phyloP scores from a whole-genome alignment of 1,140 invertebrate species.

The Listronotus oregonensis region DNA sequence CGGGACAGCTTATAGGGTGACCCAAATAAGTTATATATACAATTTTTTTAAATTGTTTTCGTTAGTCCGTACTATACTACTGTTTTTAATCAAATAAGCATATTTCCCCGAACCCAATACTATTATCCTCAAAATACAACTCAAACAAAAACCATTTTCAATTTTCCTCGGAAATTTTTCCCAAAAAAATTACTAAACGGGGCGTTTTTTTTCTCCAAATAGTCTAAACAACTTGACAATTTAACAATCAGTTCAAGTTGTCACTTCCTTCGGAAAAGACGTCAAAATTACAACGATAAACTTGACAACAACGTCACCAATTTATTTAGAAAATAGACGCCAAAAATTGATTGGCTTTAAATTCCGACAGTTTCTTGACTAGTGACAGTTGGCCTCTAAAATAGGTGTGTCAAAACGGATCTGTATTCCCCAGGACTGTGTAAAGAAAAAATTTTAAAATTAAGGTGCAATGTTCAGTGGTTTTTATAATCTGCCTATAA shows the following conservation, averaged over 20 bases:
- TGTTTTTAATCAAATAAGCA: too few relatives aligned
- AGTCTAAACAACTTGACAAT: neutral
- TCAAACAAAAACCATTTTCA: slow-evolving; percentile 23
- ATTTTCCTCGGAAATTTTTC: slow-evolving; percentile 1
- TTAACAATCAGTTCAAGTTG: slow-evolving; percentile 4
- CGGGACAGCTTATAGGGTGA: too few relatives aligned
- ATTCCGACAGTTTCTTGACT: slow-evolving; percentile 19
- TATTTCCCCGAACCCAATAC: slow-evolving; percentile 6
- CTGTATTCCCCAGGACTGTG: slow-evolving; percentile 23
- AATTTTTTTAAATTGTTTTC: too few relatives aligned
- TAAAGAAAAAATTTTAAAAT: slow-evolving; percentile 40
- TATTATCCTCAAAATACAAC: slow-evolving; percentile 19
- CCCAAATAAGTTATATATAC: too few relatives aligned
- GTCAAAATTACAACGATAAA: slow-evolving; percentile 34
- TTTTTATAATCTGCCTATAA: slow-evolving; percentile 34
- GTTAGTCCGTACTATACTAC: too few relatives aligned
- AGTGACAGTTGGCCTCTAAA: slow-evolving; percentile 23
- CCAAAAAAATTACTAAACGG: slow-evolving; percentile 7
- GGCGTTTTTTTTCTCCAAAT: slow-evolving; percentile 18
- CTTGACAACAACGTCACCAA: slow-evolving; percentile 34
- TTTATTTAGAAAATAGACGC: slow-evolving; percentile 34
- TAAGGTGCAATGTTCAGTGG: slow-evolving; percentile 20
- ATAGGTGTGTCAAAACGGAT: slow-evolving; percentile 31
- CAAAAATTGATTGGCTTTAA: slow-evolving; percentile 20
- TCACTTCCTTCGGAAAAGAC: slow-evolving; percentile 22